Evolutionary conservation across 1,140 invertebrate genomes (phyloP).

Genomic region (Orchesella cincta): DNA sequence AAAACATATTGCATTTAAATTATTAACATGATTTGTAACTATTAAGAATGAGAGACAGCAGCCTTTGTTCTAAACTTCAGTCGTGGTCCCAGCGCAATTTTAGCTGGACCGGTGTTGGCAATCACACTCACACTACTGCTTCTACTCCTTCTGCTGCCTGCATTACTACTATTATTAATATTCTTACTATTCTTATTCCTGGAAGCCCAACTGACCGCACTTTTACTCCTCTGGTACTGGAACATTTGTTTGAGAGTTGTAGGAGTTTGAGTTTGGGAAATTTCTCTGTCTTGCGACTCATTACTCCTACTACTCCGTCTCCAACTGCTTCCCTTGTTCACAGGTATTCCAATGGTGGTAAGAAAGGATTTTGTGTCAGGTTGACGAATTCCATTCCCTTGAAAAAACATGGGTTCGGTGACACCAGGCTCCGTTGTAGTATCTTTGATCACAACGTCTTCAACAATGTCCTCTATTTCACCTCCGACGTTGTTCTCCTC

Average conservation of each 20-base stretch:
- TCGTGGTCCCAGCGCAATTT: slow-evolving; percentile 37
- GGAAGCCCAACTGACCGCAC: slow-evolving; percentile 23
- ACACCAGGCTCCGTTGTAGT: background rate
- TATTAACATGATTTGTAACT: too few relatives aligned
- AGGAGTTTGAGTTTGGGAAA: background rate
- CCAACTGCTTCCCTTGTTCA: background rate
- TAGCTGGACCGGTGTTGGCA: slow-evolving; percentile 25
- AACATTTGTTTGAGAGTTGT: slow-evolving; percentile 33
- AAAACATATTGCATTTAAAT: too few relatives aligned
- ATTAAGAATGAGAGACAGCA: too few relatives aligned
- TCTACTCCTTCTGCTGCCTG: background rate
- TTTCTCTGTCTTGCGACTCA: background rate
- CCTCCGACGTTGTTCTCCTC: slow-evolving; percentile 36
- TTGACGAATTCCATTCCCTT: slow-evolving; percentile 27
- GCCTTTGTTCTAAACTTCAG: slow-evolving; percentile 35
- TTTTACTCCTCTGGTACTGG: slow-evolving; percentile 41
- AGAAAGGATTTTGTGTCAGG: slow-evolving; percentile 21
- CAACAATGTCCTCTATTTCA: slow-evolving; percentile 17
- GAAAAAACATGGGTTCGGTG: slow-evolving; percentile 23
- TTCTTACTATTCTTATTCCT: background rate
- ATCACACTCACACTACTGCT: background rate
- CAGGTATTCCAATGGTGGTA: slow-evolving; percentile 6
- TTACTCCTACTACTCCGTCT: background rate
- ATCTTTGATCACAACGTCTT: background rate
- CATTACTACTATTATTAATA: background rate